Base-by-base conservation (phyloP, 35 echinoderm and acorn worm species). In the Ophioderma brevispina region DNA sequence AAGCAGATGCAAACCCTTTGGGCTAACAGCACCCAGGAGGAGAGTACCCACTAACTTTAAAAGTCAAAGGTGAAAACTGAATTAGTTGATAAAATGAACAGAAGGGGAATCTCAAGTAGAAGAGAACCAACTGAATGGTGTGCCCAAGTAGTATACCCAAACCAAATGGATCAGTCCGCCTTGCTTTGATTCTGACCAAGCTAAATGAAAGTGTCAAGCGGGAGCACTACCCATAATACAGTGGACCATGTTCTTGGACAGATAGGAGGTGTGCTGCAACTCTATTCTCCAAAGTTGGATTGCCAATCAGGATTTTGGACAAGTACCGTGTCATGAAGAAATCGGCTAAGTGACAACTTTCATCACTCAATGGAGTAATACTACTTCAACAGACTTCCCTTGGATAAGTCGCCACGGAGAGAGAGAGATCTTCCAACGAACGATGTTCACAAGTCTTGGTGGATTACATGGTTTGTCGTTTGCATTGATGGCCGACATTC, bases 321-420 rank as follows among this genome's bases (percentile, higher is more conserved):
- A 94, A 35, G 86, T 94, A n/a, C 82, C 82, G 0, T 59, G 90
- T n/a, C 34, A 31, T 1, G 11, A 80, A 10, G 84, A 75, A 32
- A 81, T 82, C 35, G 38, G 87, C 21, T 36, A 86, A 77, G 36
- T 90, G 15, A 94, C 88, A 1, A 94, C 93, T 40, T 94, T 94
- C 42, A 86, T 94, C 13, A 82, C 84, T 76, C 88, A 84, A n/a
- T 80, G 90, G 35, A 88, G 93, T 18, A 83, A 30, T 91, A 86
- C 81, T 76, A 39, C 13, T 86, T 83, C 32, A 79, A n/a, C 5
- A 34, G 87, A 33, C 32, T 94, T 19, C 87, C 87, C 0, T 85
- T 94, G 46, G 77, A 78, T 18, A 94, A 87, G n/a, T 81, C n/a
- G n/a, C n/a, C n/a, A 50, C 8, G 87, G 88, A 42, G 93, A 76